phyloP scores from a whole-genome alignment of 2,113 vertebrate species.

The Odobenus rosmarus region DNA sequence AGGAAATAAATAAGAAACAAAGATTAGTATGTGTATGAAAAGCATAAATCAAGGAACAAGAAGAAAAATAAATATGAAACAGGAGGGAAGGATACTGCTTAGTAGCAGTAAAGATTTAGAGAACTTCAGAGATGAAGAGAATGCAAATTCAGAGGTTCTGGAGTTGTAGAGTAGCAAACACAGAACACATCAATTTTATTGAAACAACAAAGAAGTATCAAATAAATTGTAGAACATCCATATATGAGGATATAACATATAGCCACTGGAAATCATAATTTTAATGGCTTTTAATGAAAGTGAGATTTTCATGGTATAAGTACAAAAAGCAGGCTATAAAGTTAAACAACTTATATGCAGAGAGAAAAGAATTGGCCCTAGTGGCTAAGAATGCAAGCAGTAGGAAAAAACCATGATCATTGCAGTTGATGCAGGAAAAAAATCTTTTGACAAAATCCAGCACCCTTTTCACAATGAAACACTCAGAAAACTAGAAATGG shows the following conservation, averaged over 20 bases:
- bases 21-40: not conserved
- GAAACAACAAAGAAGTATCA: not conserved
- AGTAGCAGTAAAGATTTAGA: not conserved
- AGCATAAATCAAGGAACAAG: not conserved
- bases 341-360: not conserved
- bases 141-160: not conserved
- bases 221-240: not conserved
- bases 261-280: not conserved
- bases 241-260: not conserved
- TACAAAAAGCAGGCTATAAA: not conserved
- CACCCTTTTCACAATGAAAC: not conserved
- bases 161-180: not conserved
- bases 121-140: not conserved
- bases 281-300: constrained; percentile 10
- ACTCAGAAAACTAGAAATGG: not conserved
- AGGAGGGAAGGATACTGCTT: not conserved
- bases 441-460: constrained; percentile 22
- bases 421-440: constrained; percentile 31
- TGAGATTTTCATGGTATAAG: not conserved
- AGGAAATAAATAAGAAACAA: not conserved
- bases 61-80: not conserved
- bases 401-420: not conserved
- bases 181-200: not conserved
- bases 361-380: not conserved
- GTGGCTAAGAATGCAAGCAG: not conserved